Conservation (phyloP, 1,140 invertebrate genomes). For the Chlorops oryzae region DNA sequence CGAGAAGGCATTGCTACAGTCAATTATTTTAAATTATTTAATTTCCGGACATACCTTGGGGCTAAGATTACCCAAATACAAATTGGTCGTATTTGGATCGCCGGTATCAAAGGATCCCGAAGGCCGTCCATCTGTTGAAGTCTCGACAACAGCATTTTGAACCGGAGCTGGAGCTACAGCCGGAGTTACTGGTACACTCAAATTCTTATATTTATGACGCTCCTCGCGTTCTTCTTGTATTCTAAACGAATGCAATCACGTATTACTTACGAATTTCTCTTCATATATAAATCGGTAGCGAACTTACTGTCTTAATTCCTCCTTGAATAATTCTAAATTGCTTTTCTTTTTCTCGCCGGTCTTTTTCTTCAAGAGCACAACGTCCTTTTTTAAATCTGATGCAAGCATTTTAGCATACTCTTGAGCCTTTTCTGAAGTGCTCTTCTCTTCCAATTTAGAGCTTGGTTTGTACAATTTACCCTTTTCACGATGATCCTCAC, state of each 20-base stretch:
- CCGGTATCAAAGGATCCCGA: constrained; percentile 85
- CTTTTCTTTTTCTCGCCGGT: constrained; percentile 86
- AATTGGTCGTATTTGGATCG: constrained; percentile 95
- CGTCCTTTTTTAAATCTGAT: constrained; percentile 53
- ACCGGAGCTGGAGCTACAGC: constrained; percentile 7
- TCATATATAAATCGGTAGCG: not conserved
- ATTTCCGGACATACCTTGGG: constrained; percentile 59
- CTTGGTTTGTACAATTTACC: constrained; percentile 92
- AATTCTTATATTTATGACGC: constrained; percentile 80
- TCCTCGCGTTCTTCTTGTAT: constrained; percentile 97
- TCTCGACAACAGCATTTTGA: constrained; percentile 20
- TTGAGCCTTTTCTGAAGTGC: constrained; percentile 55
- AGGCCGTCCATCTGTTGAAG: constrained; percentile 35
- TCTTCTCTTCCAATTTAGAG: constrained; percentile 62
- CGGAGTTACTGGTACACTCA: constrained; percentile 32
- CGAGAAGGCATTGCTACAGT: too few species aligned
- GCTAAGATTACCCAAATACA: constrained; percentile 95
- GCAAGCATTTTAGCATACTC: constrained; percentile 67
- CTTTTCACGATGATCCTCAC: constrained; percentile 83
- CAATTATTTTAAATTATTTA: constrained; percentile 5
- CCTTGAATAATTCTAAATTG: constrained; percentile 95
- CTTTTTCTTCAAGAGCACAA: constrained; percentile 66
- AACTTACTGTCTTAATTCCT: constrained; percentile 78
- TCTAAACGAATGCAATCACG: constrained; percentile 10
- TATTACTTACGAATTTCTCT: not conserved